Evolutionary conservation across 1,140 invertebrate species (phyloP).

Genomic region (Calephelis nemesis): DNA sequence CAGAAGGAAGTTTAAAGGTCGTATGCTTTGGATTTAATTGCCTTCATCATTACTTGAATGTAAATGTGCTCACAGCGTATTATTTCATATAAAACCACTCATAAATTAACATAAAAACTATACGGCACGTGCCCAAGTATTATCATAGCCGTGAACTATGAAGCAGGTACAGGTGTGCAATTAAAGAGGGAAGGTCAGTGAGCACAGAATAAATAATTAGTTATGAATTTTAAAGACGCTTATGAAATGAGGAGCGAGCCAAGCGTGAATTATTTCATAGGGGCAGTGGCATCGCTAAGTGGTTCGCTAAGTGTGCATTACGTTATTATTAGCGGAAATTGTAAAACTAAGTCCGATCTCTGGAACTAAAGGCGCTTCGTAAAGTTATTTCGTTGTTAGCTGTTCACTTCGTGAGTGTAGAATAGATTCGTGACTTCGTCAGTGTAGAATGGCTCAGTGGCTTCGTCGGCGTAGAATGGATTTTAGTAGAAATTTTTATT

Average conservation of each 20-base stretch:
- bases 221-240: constrained; percentile 72
- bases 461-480: too few relatives aligned
- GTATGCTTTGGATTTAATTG: constrained; percentile 67
- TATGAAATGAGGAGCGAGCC: constrained; percentile 69
- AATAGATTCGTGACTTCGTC: too few relatives aligned
- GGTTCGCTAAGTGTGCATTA: constrained; percentile 39
- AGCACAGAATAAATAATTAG: constrained; percentile 71
- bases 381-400: constrained; percentile 3
- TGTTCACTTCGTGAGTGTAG: too few relatives aligned
- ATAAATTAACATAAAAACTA: constrained; percentile 16
- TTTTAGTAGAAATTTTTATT: too few relatives aligned
- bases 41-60: constrained; percentile 60
- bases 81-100: constrained; percentile 37
- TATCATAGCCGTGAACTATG: constrained; percentile 76
- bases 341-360: constrained; percentile 41
- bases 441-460: too few relatives aligned
- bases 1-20: constrained; percentile 73
- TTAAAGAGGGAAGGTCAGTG: constrained; percentile 75
- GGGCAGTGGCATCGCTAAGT: constrained; percentile 64
- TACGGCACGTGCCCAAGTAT: constrained; percentile 16
- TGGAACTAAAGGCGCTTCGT: constrained; percentile 28
- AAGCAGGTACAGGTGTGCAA: constrained; percentile 56
- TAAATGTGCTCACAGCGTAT: constrained; percentile 61
- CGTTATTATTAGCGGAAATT: constrained; percentile 52
- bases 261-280: constrained; percentile 73